Evolutionary conservation across 2,888 invertebrate genomes (phyloP).

Genomic region (Drosophila seclusa): DNA sequence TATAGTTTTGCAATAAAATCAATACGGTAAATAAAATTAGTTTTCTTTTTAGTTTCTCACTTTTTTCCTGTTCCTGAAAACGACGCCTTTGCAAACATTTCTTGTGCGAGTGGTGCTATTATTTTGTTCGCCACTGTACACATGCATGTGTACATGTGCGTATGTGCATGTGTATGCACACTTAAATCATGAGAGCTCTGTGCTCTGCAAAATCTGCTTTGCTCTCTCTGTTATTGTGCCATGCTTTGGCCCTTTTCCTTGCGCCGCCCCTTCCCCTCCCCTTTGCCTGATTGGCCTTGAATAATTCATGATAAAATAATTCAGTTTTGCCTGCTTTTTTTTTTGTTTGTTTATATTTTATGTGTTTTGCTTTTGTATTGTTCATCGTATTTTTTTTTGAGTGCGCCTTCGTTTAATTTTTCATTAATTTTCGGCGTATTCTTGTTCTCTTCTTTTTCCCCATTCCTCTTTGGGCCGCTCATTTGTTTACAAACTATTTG

Average conservation of each 20-base stretch:
- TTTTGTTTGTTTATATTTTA: slow-evolving; percentile 16
- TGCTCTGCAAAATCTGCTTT: neutral
- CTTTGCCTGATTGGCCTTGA: slow-evolving; percentile 68
- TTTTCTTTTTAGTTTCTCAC: neutral
- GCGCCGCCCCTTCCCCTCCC: slow-evolving; percentile 17
- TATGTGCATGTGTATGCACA: neutral
- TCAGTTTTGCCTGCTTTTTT: slow-evolving; percentile 26
- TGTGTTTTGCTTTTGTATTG: slow-evolving; percentile 24
- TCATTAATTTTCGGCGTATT: slow-evolving; percentile 51
- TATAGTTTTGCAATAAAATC: no score
- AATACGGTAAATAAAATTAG: no score
- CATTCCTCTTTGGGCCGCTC: slow-evolving; percentile 59
- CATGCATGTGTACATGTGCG: neutral
- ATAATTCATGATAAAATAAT: slow-evolving; percentile 75
- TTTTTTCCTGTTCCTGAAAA: neutral
- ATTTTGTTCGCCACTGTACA: neutral
- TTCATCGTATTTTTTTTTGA: slow-evolving; percentile 16
- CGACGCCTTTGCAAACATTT: neutral
- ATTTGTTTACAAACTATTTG: slow-evolving; percentile 74
- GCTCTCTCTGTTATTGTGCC: slow-evolving; percentile 19
- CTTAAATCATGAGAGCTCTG: neutral
- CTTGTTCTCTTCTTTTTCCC: slow-evolving; percentile 1
- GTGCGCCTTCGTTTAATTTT: slow-evolving; percentile 27
- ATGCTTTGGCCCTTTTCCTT: slow-evolving; percentile 19
- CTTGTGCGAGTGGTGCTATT: neutral